Evolutionary conservation across 92 coral and sea anemone genomes (phyloP), one percentile per base, ranked within the genome.

Genomic region (Nematostella vectensis): DNA sequence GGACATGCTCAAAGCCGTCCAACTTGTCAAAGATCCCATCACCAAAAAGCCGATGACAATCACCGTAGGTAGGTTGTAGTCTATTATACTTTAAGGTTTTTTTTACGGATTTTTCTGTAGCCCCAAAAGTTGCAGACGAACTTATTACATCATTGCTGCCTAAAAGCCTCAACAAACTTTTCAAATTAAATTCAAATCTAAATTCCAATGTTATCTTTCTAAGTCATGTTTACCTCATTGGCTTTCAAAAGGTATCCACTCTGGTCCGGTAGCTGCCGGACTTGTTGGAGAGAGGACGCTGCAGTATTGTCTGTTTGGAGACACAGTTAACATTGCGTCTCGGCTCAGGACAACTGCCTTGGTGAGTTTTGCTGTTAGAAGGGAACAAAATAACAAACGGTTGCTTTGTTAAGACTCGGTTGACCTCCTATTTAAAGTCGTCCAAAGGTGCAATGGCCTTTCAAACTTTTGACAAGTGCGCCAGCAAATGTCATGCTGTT

Each of bases 251-350:
- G 89, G 89, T 23, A 71, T 82, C 42, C 83, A 78, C 63, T 54
- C 71, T 18, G 94, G 94, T 22, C 79, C 94, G 12, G 94, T 84
- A 12, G 87, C 67, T 18, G 94, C 87, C 16, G 94, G 94, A 20
- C 81, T 84, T 28, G 72, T 84, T 1, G 94, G 94, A 11, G 75
- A 69, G 31, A 79, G 78, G 59, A 84, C 77, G 67, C 76, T 83
- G 8, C 94, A 84, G 48, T 84, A 84, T 22, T 84, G 94, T 27
- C 27, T 84, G 54, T 84, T 84, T 74, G 94, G 94, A 2, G 94
- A 84, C 31, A 84, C 87, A 0, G 94, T 84, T 19, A 84, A 84
- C 57, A 84, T 74, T 3, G 94, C 94, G 16, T 69, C 94, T 1
- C 58, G 94, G 48, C 57, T 84, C 27, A 63, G 94, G 63, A 74